Evolutionary conservation across 2,888 invertebrate genomes (phyloP).

Genomic region (Eupithecia subfuscata): DNA sequence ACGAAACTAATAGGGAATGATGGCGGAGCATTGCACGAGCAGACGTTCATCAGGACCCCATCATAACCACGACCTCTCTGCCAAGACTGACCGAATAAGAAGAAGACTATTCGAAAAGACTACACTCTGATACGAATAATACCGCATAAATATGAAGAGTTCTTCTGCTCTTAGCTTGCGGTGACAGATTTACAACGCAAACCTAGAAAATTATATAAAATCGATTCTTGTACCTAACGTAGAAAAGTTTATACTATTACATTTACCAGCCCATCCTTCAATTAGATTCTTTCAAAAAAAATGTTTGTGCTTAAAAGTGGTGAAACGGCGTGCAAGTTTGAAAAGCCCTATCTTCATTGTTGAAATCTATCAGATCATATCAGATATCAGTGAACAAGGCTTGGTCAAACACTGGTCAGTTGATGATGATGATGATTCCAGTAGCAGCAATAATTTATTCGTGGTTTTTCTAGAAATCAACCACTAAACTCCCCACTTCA

Average conservation of each 20-base stretch:
- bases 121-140: neutral
- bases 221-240: neutral
- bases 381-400: neutral
- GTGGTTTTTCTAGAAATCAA: constrained; percentile 27
- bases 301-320: neutral
- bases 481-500: constrained; percentile 52
- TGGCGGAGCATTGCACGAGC: too few relatives aligned
- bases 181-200: neutral
- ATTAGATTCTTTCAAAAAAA: neutral
- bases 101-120: too few relatives aligned
- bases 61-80: too few relatives aligned
- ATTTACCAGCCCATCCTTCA: neutral
- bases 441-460: neutral
- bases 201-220: neutral
- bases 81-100: too few relatives aligned
- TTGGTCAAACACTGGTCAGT: neutral
- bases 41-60: too few relatives aligned
- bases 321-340: neutral
- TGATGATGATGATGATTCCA: neutral
- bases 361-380: neutral
- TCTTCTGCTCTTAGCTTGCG: neutral
- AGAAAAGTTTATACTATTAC: neutral
- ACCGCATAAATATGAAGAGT: neutral
- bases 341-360: neutral
- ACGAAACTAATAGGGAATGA: too few relatives aligned